Base-by-base conservation (phyloP, 1,140 invertebrate species). In the Pseudomyrmex sp. region DNA sequence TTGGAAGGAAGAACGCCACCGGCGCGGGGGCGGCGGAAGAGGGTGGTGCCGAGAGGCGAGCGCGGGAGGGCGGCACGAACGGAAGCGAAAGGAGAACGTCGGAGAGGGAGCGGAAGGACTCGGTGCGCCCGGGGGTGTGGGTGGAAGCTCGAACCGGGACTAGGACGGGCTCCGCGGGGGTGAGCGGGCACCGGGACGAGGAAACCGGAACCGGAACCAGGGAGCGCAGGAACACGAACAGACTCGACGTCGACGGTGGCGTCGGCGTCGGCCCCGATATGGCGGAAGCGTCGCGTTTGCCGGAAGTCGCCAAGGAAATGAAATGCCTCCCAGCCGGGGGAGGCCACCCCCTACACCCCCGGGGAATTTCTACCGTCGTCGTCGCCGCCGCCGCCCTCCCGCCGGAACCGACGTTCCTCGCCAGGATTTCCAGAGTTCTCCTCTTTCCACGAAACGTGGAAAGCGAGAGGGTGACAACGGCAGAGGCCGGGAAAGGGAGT, bases 281-380 rank as follows among this genome's bases (percentile, higher is more conserved):
- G 87, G 90, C 93, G 93, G 93, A 94, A 94, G 93, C 93, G 91
- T 92, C 93, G 93, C 92, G 92, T 93, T 94, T 93, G 91, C 93
- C 93, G 93, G 93, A 93, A 94, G 93, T 93, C 92, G 90, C 90
- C 90, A 89, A 93, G 93, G 93, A 94, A 94, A 94, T 94, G 93
- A 94, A 94, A 94, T 91, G 90, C 91, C 92, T 89, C 91, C 88
- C 87, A 85, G 88, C 85, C 88, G 63, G 73, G 73, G 74, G 83
- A 82, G 69, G 83, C 85, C 76, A 65, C 79, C 88, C 52, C 76
- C 66, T 83, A 79, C 73, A 15, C 80, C 85, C 72, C 20, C 75
- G 65, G 50, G 52, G 85, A 77, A 70, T 59, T 74, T 84, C 85
- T 69, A 52, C 82, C 58, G 69, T 63, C 82, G 48, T 15, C 61